phyloP scores from a whole-genome alignment of 2,888 invertebrate species.

The Sipha maydis region DNA sequence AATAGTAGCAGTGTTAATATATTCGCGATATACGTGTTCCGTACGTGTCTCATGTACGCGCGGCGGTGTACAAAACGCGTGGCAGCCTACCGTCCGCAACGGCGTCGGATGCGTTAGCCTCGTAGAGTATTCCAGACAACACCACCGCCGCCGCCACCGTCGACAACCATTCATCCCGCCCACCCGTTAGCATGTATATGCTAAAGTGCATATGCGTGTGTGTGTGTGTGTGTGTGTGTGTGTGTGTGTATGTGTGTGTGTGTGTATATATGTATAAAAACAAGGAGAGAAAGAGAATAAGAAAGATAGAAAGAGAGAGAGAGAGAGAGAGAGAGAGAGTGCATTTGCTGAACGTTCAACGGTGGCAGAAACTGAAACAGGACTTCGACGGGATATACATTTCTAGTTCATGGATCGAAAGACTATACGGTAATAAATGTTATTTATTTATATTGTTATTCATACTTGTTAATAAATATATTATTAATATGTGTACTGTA shows the following conservation, averaged over 20 bases:
- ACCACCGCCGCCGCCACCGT: neutral
- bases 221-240: neutral
- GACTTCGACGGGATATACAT: too few relatives aligned
- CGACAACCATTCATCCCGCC: neutral
- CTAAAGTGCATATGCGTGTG: neutral
- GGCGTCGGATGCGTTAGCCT: slow-evolving; percentile 38
- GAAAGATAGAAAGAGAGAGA: too few relatives aligned
- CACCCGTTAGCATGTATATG: neutral
- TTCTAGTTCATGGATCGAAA: too few relatives aligned
- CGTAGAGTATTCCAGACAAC: slow-evolving; percentile 30
- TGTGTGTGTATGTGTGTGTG: neutral
- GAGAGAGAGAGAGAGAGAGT: too few relatives aligned
- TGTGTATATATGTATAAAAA: too few relatives aligned
- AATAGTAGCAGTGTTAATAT: neutral
- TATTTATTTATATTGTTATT: neutral
- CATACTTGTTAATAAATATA: neutral
- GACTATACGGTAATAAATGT: neutral
- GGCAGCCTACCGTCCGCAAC: slow-evolving; percentile 27
- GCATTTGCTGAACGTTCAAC: too few relatives aligned
- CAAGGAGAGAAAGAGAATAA: neutral
- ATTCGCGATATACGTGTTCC: neutral
- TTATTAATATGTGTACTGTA: too few relatives aligned
- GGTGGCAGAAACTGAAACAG: too few relatives aligned
- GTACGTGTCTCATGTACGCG: neutral
- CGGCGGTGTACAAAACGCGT: neutral